These are phyloP conservation scores for Heliothis virescens DNA, from an alignment of 1,140 invertebrate genomes.

Conservation along the genomic window DNA sequence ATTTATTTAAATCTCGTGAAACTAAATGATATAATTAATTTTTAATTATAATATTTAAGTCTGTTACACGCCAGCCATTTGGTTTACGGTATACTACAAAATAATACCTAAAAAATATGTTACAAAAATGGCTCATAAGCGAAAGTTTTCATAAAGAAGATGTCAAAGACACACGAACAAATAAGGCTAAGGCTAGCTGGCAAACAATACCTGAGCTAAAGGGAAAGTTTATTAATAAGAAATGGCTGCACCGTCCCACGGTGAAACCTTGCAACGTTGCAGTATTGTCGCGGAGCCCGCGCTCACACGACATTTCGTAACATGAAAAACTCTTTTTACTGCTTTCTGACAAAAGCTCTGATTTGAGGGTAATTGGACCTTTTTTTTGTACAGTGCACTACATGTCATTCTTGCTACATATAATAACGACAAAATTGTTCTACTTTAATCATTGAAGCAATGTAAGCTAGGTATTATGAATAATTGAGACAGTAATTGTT, in stretches of 20 bases:
- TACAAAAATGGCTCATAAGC: neutral
- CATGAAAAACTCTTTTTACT: neutral
- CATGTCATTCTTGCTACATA: neutral
- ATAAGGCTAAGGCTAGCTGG: conserved; percentile 38
- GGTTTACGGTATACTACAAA: too few relatives aligned
- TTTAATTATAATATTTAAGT: too few relatives aligned
- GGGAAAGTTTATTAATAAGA: conserved; percentile 57
- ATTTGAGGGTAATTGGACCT: neutral
- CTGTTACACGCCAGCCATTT: too few relatives aligned
- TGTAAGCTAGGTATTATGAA: too few relatives aligned
- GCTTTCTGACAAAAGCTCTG: neutral
- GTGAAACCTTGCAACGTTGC: conserved; percentile 38
- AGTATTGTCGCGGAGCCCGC: conserved; percentile 20
- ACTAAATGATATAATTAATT: too few relatives aligned
- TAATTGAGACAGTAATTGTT: too few relatives aligned
- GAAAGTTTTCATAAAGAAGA: neutral
- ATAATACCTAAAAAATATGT: neutral
- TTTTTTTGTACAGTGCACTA: neutral
- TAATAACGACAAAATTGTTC: neutral
- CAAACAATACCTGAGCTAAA: conserved; percentile 51
- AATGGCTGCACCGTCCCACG: conserved; percentile 54
- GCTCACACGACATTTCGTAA: conserved; percentile 29
- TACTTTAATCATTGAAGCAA: too few relatives aligned
- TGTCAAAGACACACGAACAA: neutral
- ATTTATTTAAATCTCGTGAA: too few relatives aligned